Evolutionary conservation across 2,888 invertebrate genomes (phyloP), one percentile per base, ranked within the genome.

Genomic region (Dicranocentrus wangi): DNA sequence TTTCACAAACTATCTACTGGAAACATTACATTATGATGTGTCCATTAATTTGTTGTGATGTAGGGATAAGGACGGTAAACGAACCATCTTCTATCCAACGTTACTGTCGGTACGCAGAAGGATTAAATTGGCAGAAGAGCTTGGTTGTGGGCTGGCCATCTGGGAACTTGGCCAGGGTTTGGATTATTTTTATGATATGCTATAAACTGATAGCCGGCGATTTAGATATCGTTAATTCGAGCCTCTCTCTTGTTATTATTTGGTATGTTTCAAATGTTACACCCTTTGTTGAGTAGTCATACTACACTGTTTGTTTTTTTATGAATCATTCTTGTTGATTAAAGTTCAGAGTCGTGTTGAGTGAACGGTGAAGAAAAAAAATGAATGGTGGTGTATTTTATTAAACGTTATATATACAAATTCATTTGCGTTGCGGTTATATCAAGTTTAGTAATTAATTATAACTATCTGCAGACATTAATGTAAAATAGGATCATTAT

Each of bases 101-200:
- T 89, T 97, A n/a, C 92, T 93, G 87, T 97, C 97, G 0, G 93
- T 98, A 84, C 91, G 94, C 83, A 91, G 92, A 88, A 91, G 98
- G 85, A 90, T 98, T 17, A 92, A 95, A 79, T 89, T 97, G 63
- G 95, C 96, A 0, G 90, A 91, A 77, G 92, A 94, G 88, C 69
- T 86, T 10, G 82, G 84, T 8, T 90, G 95, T 69, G 94, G 94
- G 8, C 90, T 98, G 58, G 94, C 97, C 0, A 93, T 98, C 87
- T 98, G 98, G 98, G 98, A 98, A 88, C 89, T 97, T n/a, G 98
- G 98, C 0, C 98, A 98, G 89, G 98, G 98, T 23, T 90, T 98
- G 19, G 94, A 96, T 89, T 98, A 95, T 89, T 98, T 98, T 89
- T 98, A 96, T 89, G 97, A 98, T 90, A 90, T 95, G 82, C 90